Evolutionary conservation across 2,113 vertebrate species (phyloP).

Genomic region (Noturus placidus): DNA sequence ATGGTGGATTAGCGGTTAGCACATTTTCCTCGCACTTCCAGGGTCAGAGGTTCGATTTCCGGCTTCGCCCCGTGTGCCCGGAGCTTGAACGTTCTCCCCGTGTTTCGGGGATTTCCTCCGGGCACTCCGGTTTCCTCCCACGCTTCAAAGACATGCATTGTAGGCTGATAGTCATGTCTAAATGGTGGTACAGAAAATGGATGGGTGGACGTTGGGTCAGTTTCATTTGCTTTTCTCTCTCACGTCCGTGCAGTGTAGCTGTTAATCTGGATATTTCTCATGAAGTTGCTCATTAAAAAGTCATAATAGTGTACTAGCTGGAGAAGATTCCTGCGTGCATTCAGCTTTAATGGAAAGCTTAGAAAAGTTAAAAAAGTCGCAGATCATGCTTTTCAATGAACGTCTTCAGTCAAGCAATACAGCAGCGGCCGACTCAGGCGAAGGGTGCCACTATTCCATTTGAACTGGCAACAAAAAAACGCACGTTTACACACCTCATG

Average conservation of each 20-base stretch:
- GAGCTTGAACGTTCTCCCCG: too few species aligned
- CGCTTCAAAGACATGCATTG: too few species aligned
- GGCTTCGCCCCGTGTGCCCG: too few species aligned
- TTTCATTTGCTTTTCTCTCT: background rate
- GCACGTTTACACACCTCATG: background rate
- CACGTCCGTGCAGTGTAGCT: background rate
- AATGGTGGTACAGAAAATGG: too few species aligned
- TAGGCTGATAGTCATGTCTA: too few species aligned
- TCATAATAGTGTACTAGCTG: background rate
- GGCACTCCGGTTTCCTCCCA: too few species aligned
- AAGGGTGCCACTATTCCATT: background rate
- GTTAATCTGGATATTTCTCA: background rate
- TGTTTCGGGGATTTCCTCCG: too few species aligned
- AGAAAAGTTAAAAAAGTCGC: too few species aligned
- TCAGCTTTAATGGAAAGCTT: background rate
- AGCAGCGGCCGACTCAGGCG: background rate
- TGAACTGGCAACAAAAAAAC: background rate
- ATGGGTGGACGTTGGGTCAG: background rate
- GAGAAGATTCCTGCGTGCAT: background rate
- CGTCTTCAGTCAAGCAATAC: background rate
- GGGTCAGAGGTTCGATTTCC: too few species aligned
- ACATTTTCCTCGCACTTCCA: too few species aligned
- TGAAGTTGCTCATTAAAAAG: background rate
- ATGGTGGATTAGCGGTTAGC: too few species aligned
- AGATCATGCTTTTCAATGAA: background rate